Evolutionary conservation across 2,113 vertebrate genomes (phyloP), one percentile per base, ranked within the genome.

Genomic region (Fulmarus glacialis): DNA sequence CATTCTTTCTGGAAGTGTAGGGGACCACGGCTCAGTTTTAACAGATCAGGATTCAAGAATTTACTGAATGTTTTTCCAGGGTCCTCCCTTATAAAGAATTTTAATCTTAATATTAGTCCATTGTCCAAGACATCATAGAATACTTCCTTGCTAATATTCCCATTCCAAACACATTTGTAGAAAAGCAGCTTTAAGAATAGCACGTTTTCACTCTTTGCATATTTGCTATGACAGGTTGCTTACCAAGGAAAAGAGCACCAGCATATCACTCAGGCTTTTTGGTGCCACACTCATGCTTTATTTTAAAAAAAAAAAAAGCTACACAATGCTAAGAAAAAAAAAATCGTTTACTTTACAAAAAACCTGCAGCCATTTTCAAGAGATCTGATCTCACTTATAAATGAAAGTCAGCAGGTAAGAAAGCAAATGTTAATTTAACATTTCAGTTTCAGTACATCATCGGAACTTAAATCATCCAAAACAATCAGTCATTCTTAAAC

Each of bases 221-320:
- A 50, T 42, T 80, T 83, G 42, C 55, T 66, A 38, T 18, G 48
- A 38, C 4, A 5, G 3, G 40, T 15, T 82, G 52, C 20, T 95
- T 63, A 22, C 8, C 10, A 74, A 95, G n/a, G 64, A 82, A 93
- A 74, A 89, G 43, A 89, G 91, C 88, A 95, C 87, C 89, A 71
- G 27, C 38, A 74, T 70, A 64, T 67, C 40, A 87, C 68, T 55
- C 72, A 48, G 68, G 86, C 77, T 86, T 91, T 72, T 82, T 89
- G 58, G 91, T 97, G 96, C 94, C 91, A 96, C 56, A 91, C 26
- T 95, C 87, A 94, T 95, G 89, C 93, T 97, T 97, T 97, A 97
- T 97, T 93, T 11, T 7, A 89, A 75, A 91, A 96, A 91, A 75
- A 48, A 73, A 75, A 67, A 48, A 45, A 45, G 45, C 87, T 91